Conservation (phyloP, 1,140 invertebrate genomes). For the Centruroides sculpturatus region DNA sequence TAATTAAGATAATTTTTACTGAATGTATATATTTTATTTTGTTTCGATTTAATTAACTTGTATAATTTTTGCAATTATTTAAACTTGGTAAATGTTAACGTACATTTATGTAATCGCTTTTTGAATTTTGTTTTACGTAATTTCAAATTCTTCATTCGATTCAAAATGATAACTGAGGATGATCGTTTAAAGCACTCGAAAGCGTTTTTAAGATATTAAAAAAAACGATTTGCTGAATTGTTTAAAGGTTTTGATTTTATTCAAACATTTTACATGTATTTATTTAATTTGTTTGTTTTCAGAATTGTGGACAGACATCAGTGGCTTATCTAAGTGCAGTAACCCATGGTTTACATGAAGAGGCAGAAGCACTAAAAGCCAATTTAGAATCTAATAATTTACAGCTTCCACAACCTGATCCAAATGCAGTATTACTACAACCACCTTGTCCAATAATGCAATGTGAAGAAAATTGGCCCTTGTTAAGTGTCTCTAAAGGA, state of each 20-base stretch:
- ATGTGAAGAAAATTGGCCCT: conserved; percentile 88
- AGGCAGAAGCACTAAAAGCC: conserved; percentile 53
- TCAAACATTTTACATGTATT: neutral
- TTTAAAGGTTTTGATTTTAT: neutral
- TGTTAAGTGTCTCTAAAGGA: conserved; percentile 66
- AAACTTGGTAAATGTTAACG: too few species aligned
- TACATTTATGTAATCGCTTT: too few species aligned
- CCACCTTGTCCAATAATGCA: conserved; percentile 77
- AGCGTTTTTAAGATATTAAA: too few species aligned
- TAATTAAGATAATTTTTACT: too few species aligned
- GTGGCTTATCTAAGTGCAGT: conserved; percentile 84
- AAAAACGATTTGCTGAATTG: too few species aligned
- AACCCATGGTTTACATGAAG: conserved; percentile 77
- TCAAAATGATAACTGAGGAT: too few species aligned
- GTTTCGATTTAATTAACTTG: too few species aligned
- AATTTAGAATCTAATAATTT: conserved; percentile 47
- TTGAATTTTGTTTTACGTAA: too few species aligned
- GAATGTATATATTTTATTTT: too few species aligned
- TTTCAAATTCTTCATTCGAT: too few species aligned
- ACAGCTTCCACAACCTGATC: conserved; percentile 50
- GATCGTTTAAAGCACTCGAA: too few species aligned
- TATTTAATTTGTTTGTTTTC: conserved; percentile 10
- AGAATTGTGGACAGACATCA: conserved; percentile 48
- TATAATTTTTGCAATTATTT: too few species aligned
- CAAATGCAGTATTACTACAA: conserved; percentile 58